Evolutionary conservation across 2,888 invertebrate species (phyloP), one percentile per base, ranked within the genome.

Genomic region (Euplagia quadripunctaria): DNA sequence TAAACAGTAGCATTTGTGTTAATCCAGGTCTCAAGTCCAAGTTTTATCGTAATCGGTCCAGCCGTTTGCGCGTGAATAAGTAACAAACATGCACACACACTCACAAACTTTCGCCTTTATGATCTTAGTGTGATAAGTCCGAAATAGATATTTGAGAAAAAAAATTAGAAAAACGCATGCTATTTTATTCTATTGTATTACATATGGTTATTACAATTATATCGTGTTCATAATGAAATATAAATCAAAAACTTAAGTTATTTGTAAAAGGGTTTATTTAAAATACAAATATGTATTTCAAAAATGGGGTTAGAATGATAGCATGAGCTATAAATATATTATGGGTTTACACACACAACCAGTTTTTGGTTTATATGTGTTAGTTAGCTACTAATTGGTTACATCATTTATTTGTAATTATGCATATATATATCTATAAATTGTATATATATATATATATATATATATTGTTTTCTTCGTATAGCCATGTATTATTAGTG

Each of bases 321-420:
- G 41, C 70, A 51, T 6, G 5, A 58, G 43, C 14, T 55, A 55
- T 55, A 68, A 61, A 74, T 72, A 74, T 72, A 70, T 66, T 73
- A 71, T 65, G 65, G 63, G 12, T 55, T 46, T 20, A 42, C 31
- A 17, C 49, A 67, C 51, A 55, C 31, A 52, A 14, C 7, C 5
- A 52, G 64, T n/a, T 64, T 64, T 71, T 43, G 43, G 64, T 64
- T 55, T 42, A 51, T 52, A 17, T 52, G 41, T 58, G 31, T 68
- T 70, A 74, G 74, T 76, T 72, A 49, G 71, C 72, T 70, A 64
- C 77, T 84, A 82, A 84, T 84, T 84, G 75, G 70, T 75, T 43
- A 70, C 64, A 73, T 71, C 51, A 68, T 61, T 73, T 67, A 79
- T 76, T 77, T 76, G n/a, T 70, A 76, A 68, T 78, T n/a, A 69